Base-by-base conservation (phyloP, 2,888 invertebrate genomes). In the Plebejus melissa region DNA sequence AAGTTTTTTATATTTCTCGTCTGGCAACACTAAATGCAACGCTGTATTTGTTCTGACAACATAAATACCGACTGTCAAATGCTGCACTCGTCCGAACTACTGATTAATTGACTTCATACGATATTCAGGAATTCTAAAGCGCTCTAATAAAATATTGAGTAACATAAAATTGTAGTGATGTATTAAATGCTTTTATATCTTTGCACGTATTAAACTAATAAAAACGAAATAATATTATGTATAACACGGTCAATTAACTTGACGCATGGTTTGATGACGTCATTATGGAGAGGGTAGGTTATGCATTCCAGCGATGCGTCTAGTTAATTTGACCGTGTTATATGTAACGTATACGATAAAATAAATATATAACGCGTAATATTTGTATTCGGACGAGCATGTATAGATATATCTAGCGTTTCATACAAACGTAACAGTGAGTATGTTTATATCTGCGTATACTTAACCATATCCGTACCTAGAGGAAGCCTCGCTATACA, bases 401-500 rank as follows among this genome's bases (percentile, higher is more conserved):
- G n/a, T 22, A 41, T 22, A 41, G 41, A 70, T 38, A 46, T 46
- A 71, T 46, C 71, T 46, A 71, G 71, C n/a, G 41, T 46, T 4
- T 71, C 28, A 4, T 71, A 71, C 41, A 70, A 86, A 81, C 75
- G 76, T 80, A 82, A 85, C 87, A 90, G 86, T 90, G 92, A 92
- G 91, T 91, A 91, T 90, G 91, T 88, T 89, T 86, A 87, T 86
- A 85, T 89, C 89, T 87, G 71, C 71, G 46, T 71, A 71, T 71
- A 71, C 71, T n/a, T 87, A 88, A 89, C 88, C 91, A 89, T 89
- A 87, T 89, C 86, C 89, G 89, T 90, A 91, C 89, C 91, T 90
- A 88, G 88, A 91, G 91, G 93, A 93, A 93, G 92, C 93, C 91
- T 93, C 91, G 83, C 91, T 91, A 90, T 90, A 92, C 88, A 90